Percentiles rank a stretch among this genome's conserved stretches.
These are phyloP conservation scores for Cerastis leucographa DNA, from an alignment of 2,888 invertebrate species.

Conservation along the genomic window DNA sequence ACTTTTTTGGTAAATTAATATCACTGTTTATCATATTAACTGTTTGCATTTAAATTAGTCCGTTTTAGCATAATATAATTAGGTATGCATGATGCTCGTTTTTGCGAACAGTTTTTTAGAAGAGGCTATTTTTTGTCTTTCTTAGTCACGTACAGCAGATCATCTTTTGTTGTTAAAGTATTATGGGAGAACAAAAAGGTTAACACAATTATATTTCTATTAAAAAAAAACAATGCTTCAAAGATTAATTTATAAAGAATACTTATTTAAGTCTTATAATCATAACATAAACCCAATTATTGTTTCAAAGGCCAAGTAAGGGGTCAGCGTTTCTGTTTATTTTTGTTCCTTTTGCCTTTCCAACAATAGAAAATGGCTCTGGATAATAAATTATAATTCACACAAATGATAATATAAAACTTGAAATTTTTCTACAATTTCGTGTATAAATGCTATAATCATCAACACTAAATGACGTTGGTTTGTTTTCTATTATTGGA, in stretches of 20 bases:
- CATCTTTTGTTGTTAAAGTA: not conserved
- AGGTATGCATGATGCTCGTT: not conserved
- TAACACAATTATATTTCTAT: not conserved
- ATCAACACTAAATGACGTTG: not conserved
- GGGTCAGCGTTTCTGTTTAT: not conserved
- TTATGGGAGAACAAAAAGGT: not conserved
- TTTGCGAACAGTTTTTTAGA: not conserved
- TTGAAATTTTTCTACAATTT: not conserved
- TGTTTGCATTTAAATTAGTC: not conserved
- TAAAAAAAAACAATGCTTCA: not conserved
- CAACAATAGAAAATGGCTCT: not conserved
- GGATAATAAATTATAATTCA: not conserved
- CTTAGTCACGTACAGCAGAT: not conserved
- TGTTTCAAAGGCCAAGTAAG: not conserved
- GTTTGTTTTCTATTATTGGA: not conserved
- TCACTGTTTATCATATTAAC: not conserved
- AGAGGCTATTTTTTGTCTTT: not conserved
- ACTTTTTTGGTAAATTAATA: not conserved
- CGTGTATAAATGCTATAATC: not conserved
- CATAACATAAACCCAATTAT: not conserved
- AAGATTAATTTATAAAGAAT: not conserved
- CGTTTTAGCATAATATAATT: not conserved
- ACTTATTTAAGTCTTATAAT: too few species aligned
- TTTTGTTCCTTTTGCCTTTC: not conserved
- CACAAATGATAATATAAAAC: not conserved